A percentile compares a stretch with the other conserved stretches of the same genome.
Conservation (phyloP, 2,113 vertebrate species). For the Catagonus wagneri region DNA sequence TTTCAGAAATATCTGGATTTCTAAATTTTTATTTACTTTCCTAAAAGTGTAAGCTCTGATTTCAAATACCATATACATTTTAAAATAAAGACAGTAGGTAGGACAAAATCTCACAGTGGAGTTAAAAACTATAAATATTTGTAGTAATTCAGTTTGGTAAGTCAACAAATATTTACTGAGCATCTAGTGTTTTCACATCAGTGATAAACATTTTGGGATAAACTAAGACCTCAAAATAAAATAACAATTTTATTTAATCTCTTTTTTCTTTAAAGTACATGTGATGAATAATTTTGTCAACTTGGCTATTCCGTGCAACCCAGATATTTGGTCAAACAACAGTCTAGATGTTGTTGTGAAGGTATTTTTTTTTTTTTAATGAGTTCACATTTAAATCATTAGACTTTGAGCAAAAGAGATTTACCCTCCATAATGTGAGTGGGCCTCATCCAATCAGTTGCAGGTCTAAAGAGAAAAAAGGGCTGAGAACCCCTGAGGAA, state of each 20-base stretch:
- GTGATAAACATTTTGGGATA: background rate
- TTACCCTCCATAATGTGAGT: background rate
- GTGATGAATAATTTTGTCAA: background rate
- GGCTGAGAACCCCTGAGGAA: background rate
- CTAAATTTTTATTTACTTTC: slow-evolving; percentile 13
- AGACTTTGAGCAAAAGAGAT: background rate
- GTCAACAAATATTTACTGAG: background rate
- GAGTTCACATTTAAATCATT: background rate
- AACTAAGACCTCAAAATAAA: background rate
- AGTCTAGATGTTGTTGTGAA: background rate
- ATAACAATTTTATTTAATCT: background rate
- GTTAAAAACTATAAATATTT: background rate
- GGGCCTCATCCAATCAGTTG: background rate
- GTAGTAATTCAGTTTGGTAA: background rate
- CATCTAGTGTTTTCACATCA: background rate
- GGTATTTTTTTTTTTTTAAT: background rate
- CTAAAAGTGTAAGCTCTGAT: background rate
- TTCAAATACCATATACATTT: slow-evolving; percentile 14
- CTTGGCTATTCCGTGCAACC: background rate
- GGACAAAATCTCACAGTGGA: background rate
- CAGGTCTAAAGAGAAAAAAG: background rate
- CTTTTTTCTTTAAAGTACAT: background rate
- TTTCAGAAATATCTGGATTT: background rate
- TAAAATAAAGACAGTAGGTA: background rate
- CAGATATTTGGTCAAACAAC: background rate